Evolutionary conservation across 2,113 vertebrate genomes (phyloP).

Genomic region (Astur gentilis): DNA sequence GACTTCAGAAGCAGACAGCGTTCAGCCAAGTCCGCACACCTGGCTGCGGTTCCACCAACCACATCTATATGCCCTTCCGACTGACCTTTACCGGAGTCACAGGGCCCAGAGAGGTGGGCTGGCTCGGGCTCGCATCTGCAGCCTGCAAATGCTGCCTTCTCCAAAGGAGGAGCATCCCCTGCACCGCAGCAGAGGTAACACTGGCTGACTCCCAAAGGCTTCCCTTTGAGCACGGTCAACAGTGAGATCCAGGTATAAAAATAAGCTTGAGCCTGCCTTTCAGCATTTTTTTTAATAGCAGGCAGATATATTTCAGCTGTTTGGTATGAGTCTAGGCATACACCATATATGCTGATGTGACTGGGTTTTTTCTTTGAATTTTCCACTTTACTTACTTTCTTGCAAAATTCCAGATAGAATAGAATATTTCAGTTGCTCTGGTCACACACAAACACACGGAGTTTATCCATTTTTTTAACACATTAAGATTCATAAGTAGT

Average conservation of each 20-base stretch:
- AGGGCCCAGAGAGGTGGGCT: neutral
- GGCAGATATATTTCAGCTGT: neutral
- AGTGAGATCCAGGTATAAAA: neutral
- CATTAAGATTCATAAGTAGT: neutral
- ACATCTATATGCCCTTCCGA: neutral
- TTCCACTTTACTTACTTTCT: neutral
- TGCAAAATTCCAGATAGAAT: neutral
- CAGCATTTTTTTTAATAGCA: neutral
- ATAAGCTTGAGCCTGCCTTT: neutral
- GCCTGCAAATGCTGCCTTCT: neutral
- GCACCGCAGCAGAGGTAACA: neutral
- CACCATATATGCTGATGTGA: neutral
- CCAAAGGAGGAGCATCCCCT: neutral
- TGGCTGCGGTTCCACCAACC: neutral
- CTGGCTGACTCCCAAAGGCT: neutral
- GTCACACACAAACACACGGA: neutral
- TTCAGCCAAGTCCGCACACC: neutral
- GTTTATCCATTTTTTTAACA: neutral
- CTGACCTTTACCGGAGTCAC: neutral
- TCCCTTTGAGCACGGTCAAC: neutral
- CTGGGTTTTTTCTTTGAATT: neutral
- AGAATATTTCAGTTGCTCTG: neutral
- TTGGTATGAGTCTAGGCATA: neutral
- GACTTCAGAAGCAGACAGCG: neutral
- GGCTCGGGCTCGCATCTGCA: neutral